Conservation (phyloP, 2,113 vertebrate genomes). For the Microcebus griseorufus region DNA sequence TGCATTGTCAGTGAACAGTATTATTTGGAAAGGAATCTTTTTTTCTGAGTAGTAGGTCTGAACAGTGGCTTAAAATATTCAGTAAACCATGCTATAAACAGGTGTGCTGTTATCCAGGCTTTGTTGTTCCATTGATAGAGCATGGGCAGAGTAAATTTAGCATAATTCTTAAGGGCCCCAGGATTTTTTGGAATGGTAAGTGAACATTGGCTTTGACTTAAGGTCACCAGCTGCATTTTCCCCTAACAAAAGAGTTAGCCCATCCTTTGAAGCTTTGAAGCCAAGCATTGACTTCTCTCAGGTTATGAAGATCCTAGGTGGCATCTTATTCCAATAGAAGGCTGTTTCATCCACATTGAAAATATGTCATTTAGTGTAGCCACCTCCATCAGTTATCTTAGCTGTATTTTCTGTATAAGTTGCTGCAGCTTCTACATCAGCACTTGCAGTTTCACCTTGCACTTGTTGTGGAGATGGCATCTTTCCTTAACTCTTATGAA, state of each 20-base stretch:
- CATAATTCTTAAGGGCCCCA: background rate
- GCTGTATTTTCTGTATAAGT: background rate
- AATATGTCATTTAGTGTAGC: background rate
- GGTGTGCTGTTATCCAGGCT: background rate
- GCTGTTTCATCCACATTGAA: background rate
- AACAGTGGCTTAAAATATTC: background rate
- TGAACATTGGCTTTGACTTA: background rate
- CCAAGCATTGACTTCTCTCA: background rate
- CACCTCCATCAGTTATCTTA: background rate
- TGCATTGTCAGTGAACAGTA: background rate
- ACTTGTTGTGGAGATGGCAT: background rate
- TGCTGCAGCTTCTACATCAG: background rate
- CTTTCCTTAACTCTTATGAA: background rate
- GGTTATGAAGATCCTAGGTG: background rate
- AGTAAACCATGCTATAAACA: background rate
- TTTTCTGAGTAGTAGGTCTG: background rate
- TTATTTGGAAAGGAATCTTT: background rate
- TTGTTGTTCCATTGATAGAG: background rate
- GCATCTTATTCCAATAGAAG: background rate
- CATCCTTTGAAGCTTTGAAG: background rate
- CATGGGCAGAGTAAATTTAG: background rate
- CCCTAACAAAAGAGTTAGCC: background rate
- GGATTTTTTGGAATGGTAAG: background rate
- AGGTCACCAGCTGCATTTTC: background rate
- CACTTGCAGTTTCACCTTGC: background rate